Percentiles rank a stretch among this genome's conserved stretches.
phyloP scores from a whole-genome alignment of 2,113 vertebrate genomes.

The Motacilla alba region DNA sequence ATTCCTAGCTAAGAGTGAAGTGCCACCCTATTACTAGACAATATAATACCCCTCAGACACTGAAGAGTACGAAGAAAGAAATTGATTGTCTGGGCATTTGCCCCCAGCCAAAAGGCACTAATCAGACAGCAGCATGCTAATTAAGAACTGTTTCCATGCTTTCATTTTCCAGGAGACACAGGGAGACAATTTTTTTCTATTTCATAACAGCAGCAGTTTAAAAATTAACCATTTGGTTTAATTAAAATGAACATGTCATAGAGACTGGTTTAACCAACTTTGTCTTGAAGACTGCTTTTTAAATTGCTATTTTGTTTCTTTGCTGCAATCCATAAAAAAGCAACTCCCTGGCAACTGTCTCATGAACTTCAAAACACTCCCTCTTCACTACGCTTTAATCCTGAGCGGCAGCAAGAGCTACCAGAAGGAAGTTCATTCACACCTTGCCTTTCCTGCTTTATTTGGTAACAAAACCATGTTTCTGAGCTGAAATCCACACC shows the following conservation, averaged over 20 bases:
- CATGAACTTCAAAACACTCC: neutral
- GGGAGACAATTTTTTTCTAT: neutral
- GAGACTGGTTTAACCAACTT: neutral
- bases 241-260: neutral
- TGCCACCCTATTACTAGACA: neutral
- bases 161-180: neutral
- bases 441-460: neutral
- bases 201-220: neutral
- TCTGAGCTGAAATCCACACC: neutral
- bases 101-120: neutral
- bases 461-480: neutral
- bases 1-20: slow-evolving; percentile 11
- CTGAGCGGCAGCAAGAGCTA: neutral
- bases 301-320: neutral
- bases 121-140: neutral
- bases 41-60: neutral
- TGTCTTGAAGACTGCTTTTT: neutral
- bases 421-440: slow-evolving; percentile 20
- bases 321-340: neutral
- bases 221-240: neutral
- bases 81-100: neutral
- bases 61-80: neutral
- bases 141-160: neutral
- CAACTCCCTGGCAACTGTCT: neutral
- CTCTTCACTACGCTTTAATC: neutral